phyloP scores from a whole-genome alignment of 64 coral and sea anemone genomes.

The Pachyseris speciosa region DNA sequence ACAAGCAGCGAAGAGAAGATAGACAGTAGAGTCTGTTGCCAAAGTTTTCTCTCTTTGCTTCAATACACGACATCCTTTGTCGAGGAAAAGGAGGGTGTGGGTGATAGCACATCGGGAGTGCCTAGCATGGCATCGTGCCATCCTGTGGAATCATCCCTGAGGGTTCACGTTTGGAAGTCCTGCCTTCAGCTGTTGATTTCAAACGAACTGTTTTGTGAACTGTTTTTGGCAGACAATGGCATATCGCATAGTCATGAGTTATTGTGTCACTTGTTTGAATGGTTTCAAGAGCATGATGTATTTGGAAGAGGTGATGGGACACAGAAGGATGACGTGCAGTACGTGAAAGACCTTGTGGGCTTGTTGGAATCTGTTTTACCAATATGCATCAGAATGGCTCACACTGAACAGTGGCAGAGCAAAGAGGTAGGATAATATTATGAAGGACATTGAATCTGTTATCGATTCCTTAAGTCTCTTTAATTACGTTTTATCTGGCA shows the following conservation, averaged over 20 bases:
- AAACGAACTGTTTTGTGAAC: conserved; percentile 60
- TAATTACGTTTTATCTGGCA: no score
- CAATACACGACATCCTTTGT: conserved; percentile 25
- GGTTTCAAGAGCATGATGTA: neutral
- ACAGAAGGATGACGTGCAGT: neutral
- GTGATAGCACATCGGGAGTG: neutral
- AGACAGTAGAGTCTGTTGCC: conserved; percentile 11
- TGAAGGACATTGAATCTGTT: neutral
- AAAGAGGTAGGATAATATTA: neutral
- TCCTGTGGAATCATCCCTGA: conserved; percentile 25
- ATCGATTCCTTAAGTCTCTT: no score
- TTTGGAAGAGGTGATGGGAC: neutral
- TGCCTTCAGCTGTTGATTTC: conserved; percentile 61
- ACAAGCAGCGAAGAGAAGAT: conserved; percentile 34
- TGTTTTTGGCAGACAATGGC: conserved; percentile 24
- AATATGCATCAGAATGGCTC: conserved; percentile 65
- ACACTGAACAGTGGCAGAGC: conserved; percentile 24
- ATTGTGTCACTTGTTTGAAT: neutral
- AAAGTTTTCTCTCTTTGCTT: conserved; percentile 51
- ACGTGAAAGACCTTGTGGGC: conserved; percentile 21
- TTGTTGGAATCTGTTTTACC: conserved; percentile 65
- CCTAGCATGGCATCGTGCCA: neutral
- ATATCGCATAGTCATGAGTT: conserved; percentile 26
- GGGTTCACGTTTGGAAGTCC: conserved; percentile 58
- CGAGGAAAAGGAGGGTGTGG: neutral